These are phyloP conservation scores for Syngnathus rostellatus DNA, from an alignment of 2,797 vertebrate species.

Conservation along the genomic window DNA sequence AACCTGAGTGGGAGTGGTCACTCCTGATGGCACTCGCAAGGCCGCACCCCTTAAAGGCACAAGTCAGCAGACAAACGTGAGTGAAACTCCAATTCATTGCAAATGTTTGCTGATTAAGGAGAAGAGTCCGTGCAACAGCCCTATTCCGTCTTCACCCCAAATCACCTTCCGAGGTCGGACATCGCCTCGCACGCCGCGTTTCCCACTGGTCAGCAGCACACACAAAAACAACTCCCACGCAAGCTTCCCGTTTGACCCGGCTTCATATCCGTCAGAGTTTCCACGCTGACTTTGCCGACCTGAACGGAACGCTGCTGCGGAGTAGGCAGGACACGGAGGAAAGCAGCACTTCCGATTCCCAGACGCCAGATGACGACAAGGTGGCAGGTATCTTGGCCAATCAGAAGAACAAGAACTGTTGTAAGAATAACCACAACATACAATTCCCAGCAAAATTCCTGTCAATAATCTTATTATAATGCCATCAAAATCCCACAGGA, in stretches of 20 bases:
- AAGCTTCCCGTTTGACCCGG: not conserved
- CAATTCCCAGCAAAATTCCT: too few species aligned
- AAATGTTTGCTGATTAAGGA: slow-evolving; percentile 51
- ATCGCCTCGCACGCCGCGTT: slow-evolving; percentile 49
- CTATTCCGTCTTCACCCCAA: slow-evolving; percentile 71
- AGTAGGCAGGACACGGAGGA: slow-evolving; percentile 74
- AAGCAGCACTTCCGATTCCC: slow-evolving; percentile 87
- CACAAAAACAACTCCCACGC: not conserved
- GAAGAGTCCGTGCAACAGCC: slow-evolving; percentile 75
- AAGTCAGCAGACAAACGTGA: too few species aligned
- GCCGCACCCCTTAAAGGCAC: too few species aligned
- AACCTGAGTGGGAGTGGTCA: too few species aligned
- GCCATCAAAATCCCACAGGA: too few species aligned
- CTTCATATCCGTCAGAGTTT: slow-evolving; percentile 66
- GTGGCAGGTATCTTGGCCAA: slow-evolving; percentile 65
- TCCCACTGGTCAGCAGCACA: slow-evolving; percentile 69
- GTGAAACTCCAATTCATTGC: not conserved
- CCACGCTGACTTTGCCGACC: slow-evolving; percentile 71
- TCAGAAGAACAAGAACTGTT: not conserved
- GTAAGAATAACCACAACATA: not conserved
- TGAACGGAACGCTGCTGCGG: slow-evolving; percentile 72
- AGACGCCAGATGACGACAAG: slow-evolving; percentile 77
- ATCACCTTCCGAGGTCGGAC: slow-evolving; percentile 72
- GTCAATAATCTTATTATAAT: too few species aligned
- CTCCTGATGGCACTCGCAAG: too few species aligned